Conservation (phyloP, 1,140 invertebrate genomes). For the Halictus rubicundus region DNA sequence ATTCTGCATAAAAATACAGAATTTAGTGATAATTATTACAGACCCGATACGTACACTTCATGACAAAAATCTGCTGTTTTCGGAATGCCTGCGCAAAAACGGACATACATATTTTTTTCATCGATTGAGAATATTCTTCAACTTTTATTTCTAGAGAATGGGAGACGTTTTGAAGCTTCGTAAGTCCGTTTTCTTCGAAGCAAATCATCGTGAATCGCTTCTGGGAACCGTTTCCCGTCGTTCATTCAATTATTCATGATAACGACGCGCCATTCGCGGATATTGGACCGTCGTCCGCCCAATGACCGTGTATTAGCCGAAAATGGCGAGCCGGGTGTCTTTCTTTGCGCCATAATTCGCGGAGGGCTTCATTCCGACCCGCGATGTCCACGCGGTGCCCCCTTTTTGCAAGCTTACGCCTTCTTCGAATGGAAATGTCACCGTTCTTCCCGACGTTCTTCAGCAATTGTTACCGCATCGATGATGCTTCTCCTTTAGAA, state of each 20-base stretch:
- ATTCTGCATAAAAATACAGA: too few species aligned
- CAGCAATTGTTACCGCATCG: background rate
- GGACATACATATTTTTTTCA: too few species aligned
- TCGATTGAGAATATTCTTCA: too few species aligned
- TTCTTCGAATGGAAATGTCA: slow-evolving; percentile 6
- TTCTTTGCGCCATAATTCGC: slow-evolving; percentile 37
- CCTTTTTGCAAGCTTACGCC: slow-evolving; percentile 8
- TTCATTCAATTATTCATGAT: slow-evolving; percentile 36
- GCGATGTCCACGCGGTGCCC: background rate
- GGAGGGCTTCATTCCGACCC: background rate
- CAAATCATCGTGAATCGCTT: background rate
- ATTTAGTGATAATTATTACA: too few species aligned
- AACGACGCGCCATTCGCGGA: slow-evolving; percentile 21
- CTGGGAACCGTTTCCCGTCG: background rate
- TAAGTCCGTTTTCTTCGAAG: too few species aligned
- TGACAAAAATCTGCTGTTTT: too few species aligned
- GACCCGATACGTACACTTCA: too few species aligned
- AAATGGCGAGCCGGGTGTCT: slow-evolving; percentile 20
- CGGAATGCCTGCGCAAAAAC: too few species aligned
- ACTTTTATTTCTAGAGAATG: too few species aligned
- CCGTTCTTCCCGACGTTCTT: slow-evolving; percentile 1
- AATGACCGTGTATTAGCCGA: slow-evolving; percentile 36
- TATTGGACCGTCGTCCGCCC: background rate
- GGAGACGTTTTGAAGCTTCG: too few species aligned
- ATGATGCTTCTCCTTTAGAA: background rate